Percentiles rank a stretch among this genome's conserved stretches.
Conservation (phyloP, 2,797 vertebrate genomes). For the Acrossocheilus wenchowensis region DNA sequence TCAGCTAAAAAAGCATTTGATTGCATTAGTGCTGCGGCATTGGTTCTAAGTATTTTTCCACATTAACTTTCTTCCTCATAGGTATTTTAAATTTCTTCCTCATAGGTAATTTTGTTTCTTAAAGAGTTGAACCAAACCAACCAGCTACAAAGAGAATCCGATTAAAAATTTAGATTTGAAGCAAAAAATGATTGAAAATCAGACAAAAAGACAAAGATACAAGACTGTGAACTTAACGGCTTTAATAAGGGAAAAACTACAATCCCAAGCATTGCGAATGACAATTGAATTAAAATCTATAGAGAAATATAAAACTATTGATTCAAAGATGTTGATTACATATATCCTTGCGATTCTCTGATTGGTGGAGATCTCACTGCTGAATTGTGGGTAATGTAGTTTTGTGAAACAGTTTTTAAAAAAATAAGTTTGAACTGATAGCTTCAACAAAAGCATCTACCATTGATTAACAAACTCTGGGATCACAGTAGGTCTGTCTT, state of each 20-base stretch:
- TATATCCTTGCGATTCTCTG: not conserved
- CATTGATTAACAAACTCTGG: not conserved
- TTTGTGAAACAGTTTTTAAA: not conserved
- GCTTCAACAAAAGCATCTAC: not conserved
- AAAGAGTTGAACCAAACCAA: not conserved
- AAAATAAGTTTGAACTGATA: not conserved
- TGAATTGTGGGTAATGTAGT: not conserved
- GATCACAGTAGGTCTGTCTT: too few species aligned
- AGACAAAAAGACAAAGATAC: not conserved
- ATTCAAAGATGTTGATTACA: not conserved
- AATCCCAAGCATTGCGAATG: too few species aligned
- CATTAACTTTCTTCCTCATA: not conserved
- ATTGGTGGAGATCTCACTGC: not conserved
- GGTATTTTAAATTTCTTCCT: not conserved
- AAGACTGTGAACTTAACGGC: too few species aligned
- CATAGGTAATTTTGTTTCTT: not conserved
- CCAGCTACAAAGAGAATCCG: not conserved
- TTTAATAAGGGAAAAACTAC: too few species aligned
- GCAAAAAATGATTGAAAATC: not conserved
- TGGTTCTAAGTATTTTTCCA: not conserved
- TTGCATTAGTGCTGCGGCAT: not conserved
- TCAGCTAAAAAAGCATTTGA: not conserved
- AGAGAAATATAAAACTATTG: too few species aligned
- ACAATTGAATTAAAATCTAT: too few species aligned
- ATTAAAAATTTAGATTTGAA: not conserved